Conservation (phyloP, 1,140 invertebrate species). For the Hylaeus volcanicus region DNA sequence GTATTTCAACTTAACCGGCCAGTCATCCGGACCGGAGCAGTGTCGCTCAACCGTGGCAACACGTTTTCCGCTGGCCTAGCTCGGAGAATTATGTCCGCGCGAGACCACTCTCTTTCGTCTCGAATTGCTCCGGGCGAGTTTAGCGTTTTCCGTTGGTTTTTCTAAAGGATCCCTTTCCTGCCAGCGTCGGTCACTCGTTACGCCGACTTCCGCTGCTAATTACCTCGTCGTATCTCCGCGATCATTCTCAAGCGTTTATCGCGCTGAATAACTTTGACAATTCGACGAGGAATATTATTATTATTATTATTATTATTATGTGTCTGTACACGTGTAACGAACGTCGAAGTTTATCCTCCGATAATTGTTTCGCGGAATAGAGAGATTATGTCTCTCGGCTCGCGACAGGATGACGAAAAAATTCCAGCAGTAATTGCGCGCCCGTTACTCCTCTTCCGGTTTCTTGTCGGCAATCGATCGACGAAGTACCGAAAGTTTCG, state of each 20-base stretch:
- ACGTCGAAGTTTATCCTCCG: neutral
- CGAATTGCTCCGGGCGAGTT: neutral
- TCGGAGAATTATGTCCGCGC: slow-evolving; percentile 34
- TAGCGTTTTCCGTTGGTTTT: neutral
- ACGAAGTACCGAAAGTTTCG: slow-evolving; percentile 17
- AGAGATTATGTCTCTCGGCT: too few relatives aligned
- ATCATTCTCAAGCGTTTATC: neutral
- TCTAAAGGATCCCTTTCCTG: neutral
- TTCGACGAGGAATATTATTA: neutral
- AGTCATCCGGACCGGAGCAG: slow-evolving; percentile 66
- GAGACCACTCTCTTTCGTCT: neutral
- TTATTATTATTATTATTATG: too few relatives aligned
- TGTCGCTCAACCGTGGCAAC: slow-evolving; percentile 69
- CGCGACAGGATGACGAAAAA: neutral
- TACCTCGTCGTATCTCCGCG: neutral
- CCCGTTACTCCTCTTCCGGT: neutral
- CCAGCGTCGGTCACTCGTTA: too few relatives aligned
- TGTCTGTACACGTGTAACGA: neutral
- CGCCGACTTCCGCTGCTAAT: slow-evolving; percentile 16
- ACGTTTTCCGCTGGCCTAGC: slow-evolving; percentile 8
- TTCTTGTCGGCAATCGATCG: slow-evolving; percentile 11
- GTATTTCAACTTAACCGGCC: slow-evolving; percentile 73
- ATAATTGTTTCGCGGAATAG: neutral
- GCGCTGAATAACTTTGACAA: neutral
- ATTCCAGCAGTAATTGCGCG: neutral